Base-by-base conservation (phyloP, 2,888 invertebrate species). In the Chrysolina americana region DNA sequence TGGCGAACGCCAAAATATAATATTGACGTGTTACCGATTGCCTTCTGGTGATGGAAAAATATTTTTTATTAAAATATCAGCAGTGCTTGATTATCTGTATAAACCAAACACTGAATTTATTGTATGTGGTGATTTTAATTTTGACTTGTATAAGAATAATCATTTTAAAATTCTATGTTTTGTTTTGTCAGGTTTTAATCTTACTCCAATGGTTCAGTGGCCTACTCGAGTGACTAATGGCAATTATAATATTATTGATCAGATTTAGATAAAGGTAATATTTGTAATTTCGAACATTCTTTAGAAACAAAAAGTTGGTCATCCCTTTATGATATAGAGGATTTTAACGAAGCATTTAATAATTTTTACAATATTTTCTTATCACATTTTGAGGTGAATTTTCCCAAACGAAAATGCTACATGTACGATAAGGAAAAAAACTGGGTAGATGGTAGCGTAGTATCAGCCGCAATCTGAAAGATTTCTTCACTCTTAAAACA, bases 381-480 rank as follows among this genome's bases (percentile, higher is more conserved):
- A 62, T 21, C 4, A 28, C 23, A 23, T 28, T 62, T 62, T 23
- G 62, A 62, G 3, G 15, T 9, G 62, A 9, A 62, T 23, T 19
- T 62, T n/a, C 23, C 21, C 23, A 28, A 28, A 28, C 28, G 28
- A 28, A 28, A 28, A 28, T 28, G 28, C 28, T 28, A 28, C 5
- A 3, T 21, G 28, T 1, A 28, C 21, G 21, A 62, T 4, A n/a
- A n/a, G n/a, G n/a, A n/a, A 19, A 62, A 23, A 62, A 62, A 23
- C 21, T 62, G 62, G 62, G 28, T 62, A 8, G 62, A 62, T 62
- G 62, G 28, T 62, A 23, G 28, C 10, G 62, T 62, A 21, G 62
- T 62, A 21, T 3, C 62, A 62, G 62, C 4, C 5, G 17, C 13
- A 28, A 19, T 4, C 15, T 62, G 62, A 62, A 62, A 23, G 13